phyloP scores from a whole-genome alignment of 2,113 vertebrate species.

The Leiothrix lutea region DNA sequence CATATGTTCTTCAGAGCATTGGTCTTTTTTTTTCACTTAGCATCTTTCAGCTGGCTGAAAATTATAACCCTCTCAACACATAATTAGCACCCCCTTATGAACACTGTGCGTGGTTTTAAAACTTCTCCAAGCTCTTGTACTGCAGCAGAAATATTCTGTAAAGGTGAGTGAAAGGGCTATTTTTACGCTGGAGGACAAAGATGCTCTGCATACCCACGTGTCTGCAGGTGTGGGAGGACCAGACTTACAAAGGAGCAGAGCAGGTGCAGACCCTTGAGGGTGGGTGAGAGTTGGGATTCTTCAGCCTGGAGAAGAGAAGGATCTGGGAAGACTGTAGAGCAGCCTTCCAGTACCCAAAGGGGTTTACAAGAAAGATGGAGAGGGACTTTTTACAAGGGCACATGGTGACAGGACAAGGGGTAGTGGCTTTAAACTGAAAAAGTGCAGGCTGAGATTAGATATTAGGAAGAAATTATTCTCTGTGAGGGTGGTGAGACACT shows the following conservation, averaged over 20 bases:
- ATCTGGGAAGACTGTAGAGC: neutral
- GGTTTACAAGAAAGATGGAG: neutral
- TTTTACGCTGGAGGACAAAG: neutral
- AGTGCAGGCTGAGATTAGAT: neutral
- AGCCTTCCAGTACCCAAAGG: neutral
- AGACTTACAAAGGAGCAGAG: neutral
- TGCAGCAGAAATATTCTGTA: neutral
- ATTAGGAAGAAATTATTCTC: neutral
- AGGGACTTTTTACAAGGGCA: neutral
- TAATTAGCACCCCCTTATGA: neutral
- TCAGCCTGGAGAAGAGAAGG: neutral
- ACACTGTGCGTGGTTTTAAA: neutral
- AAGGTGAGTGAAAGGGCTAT: neutral
- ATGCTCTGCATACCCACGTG: neutral
- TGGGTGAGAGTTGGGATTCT: neutral
- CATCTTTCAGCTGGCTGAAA: neutral
- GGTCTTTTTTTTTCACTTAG: neutral
- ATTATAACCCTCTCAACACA: neutral
- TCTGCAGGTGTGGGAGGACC: neutral
- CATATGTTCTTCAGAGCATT: neutral
- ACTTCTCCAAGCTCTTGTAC: neutral
- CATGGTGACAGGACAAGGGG: neutral
- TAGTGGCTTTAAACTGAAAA: neutral
- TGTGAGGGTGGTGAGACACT: neutral
- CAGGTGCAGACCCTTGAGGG: fast-evolving